These are phyloP conservation scores for Eilema sororculum DNA, from an alignment of 2,888 invertebrate genomes.

Conservation along the genomic window DNA sequence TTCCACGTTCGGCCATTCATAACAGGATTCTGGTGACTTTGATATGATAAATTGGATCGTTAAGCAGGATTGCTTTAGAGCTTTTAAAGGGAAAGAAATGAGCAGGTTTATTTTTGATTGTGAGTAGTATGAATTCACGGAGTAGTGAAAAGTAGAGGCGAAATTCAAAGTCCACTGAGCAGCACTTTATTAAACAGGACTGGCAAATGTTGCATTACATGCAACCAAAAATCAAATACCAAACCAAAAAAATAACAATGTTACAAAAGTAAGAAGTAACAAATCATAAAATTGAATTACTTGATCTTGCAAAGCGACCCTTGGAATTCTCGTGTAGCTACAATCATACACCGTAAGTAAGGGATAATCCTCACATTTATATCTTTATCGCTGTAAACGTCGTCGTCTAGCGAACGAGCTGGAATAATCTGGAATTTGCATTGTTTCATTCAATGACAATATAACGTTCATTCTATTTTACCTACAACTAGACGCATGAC, in stretches of 20 bases:
- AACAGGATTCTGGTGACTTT: not conserved
- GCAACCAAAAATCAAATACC: too few relatives aligned
- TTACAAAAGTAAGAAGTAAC: not conserved
- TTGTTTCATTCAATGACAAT: not conserved
- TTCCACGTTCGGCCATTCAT: constrained; percentile 3
- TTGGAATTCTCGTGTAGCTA: not conserved
- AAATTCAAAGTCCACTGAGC: too few relatives aligned
- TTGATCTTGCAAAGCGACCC: not conserved
- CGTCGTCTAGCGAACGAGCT: not conserved
- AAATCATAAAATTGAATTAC: not conserved
- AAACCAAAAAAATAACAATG: too few relatives aligned
- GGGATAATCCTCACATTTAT: not conserved
- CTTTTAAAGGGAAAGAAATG: not conserved
- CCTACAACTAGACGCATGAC: not conserved
- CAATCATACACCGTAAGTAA: constrained; percentile 17
- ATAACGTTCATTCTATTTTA: not conserved
- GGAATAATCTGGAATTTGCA: constrained; percentile 1
- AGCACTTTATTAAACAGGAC: too few relatives aligned
- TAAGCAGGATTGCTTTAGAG: not conserved
- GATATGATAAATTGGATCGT: not conserved
- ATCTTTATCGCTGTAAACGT: not conserved
- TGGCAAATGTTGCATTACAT: too few relatives aligned
- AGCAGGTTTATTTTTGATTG: too few relatives aligned
- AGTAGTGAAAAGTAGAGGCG: too few relatives aligned
- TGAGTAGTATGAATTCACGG: too few relatives aligned